These are phyloP conservation scores for Anthoscopus minutus DNA, from an alignment of 2,113 vertebrate genomes.

Conservation along the genomic window DNA sequence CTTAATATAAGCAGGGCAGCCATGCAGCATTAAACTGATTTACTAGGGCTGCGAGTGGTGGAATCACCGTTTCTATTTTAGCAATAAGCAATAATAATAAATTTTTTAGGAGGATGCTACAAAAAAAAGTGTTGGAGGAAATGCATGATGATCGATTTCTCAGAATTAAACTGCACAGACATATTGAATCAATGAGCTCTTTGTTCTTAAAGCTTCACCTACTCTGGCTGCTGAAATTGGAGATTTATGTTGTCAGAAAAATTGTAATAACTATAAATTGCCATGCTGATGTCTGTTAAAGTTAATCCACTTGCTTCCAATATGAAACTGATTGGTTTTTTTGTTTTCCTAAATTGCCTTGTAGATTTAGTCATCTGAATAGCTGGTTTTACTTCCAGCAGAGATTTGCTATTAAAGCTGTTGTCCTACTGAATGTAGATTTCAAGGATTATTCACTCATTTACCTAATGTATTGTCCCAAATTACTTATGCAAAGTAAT, in stretches of 20 bases:
- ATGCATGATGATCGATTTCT: conserved; percentile 46
- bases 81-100: conserved; percentile 35
- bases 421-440: not conserved
- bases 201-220: conserved; percentile 24
- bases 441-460: conserved; percentile 37
- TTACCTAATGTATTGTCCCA: not conserved
- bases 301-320: conserved; percentile 3
- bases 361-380: not conserved
- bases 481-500: conserved; percentile 40
- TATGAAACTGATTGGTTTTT: not conserved
- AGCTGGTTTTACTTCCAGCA: conserved; percentile 2
- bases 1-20: not conserved
- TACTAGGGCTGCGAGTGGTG: not conserved
- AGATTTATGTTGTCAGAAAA: conserved; percentile 18
- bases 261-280: conserved; percentile 4
- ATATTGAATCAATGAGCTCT: conserved; percentile 41
- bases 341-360: not conserved
- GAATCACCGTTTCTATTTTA: conserved; percentile 46
- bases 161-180: conserved; percentile 29
- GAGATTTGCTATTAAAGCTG: not conserved
- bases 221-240: not conserved
- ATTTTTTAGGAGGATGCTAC: conserved; percentile 33
- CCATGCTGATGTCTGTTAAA: not conserved
- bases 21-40: not conserved
- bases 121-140: conserved; percentile 46